These are phyloP conservation scores for Stenurella melanura DNA, from an alignment of 2,888 invertebrate species.

Conservation along the genomic window DNA sequence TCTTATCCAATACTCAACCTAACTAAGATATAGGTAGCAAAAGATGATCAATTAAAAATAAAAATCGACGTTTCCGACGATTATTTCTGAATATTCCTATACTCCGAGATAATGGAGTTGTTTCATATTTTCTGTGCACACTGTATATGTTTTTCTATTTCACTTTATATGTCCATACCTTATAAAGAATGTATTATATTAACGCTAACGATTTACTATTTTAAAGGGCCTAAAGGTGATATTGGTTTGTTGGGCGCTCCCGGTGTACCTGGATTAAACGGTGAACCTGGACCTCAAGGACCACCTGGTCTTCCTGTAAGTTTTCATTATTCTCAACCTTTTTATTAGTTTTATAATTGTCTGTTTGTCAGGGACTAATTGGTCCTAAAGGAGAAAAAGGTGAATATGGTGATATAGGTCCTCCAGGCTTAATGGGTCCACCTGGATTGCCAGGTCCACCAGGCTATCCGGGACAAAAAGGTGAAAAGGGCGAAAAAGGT, in stretches of 20 bases:
- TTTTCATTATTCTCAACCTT: conserved; percentile 45
- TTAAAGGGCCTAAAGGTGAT: conserved; percentile 84
- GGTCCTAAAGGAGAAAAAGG: conserved; percentile 93
- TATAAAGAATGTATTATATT: too few species aligned
- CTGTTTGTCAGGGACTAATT: conserved; percentile 79
- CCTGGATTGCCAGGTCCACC: conserved; percentile 89
- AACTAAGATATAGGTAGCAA: too few species aligned
- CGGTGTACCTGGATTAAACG: conserved; percentile 84
- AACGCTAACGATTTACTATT: not conserved
- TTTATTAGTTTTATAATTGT: conserved; percentile 12
- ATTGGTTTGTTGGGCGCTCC: conserved; percentile 84
- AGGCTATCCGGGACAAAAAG: conserved; percentile 92
- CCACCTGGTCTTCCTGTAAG: conserved; percentile 89
- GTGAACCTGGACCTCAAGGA: conserved; percentile 89
- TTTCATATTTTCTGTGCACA: too few species aligned
- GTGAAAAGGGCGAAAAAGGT: conserved; percentile 94
- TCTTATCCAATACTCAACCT: too few species aligned
- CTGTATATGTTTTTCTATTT: too few species aligned
- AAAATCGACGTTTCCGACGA: too few species aligned
- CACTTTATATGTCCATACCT: too few species aligned
- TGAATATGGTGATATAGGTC: conserved; percentile 93
- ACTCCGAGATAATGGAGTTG: too few species aligned
- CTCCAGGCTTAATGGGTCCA: conserved; percentile 95
- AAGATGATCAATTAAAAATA: too few species aligned
- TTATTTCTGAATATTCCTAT: too few species aligned